phyloP scores from a whole-genome alignment of 1,140 invertebrate species.

The Euwallacea similis region DNA sequence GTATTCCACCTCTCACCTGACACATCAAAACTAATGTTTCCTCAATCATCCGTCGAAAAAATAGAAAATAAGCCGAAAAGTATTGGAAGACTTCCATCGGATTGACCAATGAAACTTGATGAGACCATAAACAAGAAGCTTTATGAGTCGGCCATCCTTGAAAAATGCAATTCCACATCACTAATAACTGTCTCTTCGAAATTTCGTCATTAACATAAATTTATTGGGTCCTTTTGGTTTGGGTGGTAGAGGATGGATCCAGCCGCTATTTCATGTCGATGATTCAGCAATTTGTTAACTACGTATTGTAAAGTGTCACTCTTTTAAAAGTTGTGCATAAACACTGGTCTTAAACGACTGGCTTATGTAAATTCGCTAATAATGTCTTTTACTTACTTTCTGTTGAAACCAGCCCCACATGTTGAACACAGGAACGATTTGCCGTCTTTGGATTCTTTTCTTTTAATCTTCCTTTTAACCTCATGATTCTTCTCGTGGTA shows the following conservation, averaged over 20 bases:
- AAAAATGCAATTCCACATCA: constrained; percentile 32
- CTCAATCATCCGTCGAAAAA: constrained; percentile 12
- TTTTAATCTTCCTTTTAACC: constrained; percentile 25
- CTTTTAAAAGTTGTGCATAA: too few species aligned
- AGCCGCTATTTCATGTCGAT: too few species aligned
- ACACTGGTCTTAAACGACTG: too few species aligned
- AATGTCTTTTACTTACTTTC: constrained; percentile 60
- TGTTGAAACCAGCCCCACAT: constrained; percentile 64
- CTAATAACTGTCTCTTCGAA: constrained; percentile 32
- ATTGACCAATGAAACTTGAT: constrained; percentile 29
- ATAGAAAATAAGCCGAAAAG: constrained; percentile 10
- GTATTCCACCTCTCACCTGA: constrained; percentile 15
- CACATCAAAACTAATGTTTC: constrained; percentile 27
- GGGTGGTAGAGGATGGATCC: background rate
- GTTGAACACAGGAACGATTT: constrained; percentile 60
- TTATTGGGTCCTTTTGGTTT: constrained; percentile 28
- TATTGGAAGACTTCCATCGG: constrained; percentile 28
- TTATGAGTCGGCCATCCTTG: constrained; percentile 21
- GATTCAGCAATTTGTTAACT: too few species aligned
- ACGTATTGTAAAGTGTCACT: too few species aligned
- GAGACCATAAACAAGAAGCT: constrained; percentile 29
- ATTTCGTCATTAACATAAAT: constrained; percentile 33
- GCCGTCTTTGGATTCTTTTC: constrained; percentile 24
- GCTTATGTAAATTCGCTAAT: too few species aligned
- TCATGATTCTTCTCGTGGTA: constrained; percentile 60